phyloP scores from a whole-genome alignment of 2,888 invertebrate species.

The Drosophila pullipes region DNA sequence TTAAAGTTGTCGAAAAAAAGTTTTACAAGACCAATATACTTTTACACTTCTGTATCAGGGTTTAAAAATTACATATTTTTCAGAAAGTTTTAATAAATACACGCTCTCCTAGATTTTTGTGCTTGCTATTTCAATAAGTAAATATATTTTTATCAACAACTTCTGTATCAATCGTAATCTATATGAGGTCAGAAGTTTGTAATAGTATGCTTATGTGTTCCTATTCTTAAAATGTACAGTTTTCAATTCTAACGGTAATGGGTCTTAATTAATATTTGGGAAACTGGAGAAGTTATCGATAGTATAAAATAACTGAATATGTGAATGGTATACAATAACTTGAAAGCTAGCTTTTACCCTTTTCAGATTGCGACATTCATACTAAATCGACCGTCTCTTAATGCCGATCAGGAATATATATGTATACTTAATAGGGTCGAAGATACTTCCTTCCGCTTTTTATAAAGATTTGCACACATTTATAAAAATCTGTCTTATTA shows the following conservation, averaged over 20 bases:
- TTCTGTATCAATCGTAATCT: not conserved
- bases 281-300: not conserved
- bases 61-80: not conserved
- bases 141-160: not conserved
- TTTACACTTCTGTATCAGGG: not conserved
- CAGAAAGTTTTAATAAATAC: not conserved
- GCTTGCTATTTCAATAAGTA: too few species aligned
- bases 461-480: constrained; percentile 1
- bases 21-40: not conserved
- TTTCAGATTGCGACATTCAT: not conserved
- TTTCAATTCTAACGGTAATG: not conserved
- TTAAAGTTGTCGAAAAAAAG: not conserved
- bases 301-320: not conserved
- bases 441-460: not conserved
- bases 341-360: not conserved
- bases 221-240: not conserved
- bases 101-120: not conserved
- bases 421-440: not conserved
- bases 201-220: not conserved
- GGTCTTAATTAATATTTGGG: not conserved
- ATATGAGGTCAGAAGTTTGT: not conserved
- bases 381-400: not conserved
- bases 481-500: not conserved
- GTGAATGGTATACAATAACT: not conserved
- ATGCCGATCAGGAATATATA: not conserved